These are phyloP conservation scores for Nasalis larvatus DNA, from an alignment of 2,113 vertebrate species.

Conservation along the genomic window DNA sequence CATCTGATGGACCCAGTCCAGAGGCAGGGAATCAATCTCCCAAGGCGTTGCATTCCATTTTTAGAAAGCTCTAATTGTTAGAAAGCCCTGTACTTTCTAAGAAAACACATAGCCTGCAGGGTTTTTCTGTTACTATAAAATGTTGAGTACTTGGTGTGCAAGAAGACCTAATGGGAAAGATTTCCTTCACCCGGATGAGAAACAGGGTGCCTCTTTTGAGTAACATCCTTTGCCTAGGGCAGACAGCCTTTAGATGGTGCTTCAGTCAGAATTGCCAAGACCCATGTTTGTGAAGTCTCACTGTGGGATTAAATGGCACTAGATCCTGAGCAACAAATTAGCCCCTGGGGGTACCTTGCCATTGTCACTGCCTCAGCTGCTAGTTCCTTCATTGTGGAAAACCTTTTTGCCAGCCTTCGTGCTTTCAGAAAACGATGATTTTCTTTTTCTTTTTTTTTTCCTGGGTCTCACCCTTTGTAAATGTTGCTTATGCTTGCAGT, in stretches of 20 bases:
- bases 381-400: conserved; percentile 10
- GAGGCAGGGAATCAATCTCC: conserved; percentile 57
- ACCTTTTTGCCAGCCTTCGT: background rate
- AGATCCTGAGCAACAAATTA: background rate
- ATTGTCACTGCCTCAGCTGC: background rate
- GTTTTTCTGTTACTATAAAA: background rate
- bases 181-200: background rate
- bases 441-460: background rate
- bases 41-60: conserved; percentile 22
- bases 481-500: conserved; percentile 44
- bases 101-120: conserved; percentile 31
- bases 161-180: background rate
- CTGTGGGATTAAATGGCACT: background rate
- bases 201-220: background rate
- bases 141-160: background rate
- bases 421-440: conserved; percentile 33
- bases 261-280: background rate
- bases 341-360: background rate
- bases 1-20: conserved; percentile 43
- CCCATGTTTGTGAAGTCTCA: background rate
- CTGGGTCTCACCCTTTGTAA: conserved; percentile 41
- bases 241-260: background rate
- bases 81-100: conserved; percentile 65
- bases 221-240: background rate
- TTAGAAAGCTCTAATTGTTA: conserved; percentile 57